phyloP scores from a whole-genome alignment of 2,113 vertebrate species.

The Sinocyclocheilus maitianheensis region DNA sequence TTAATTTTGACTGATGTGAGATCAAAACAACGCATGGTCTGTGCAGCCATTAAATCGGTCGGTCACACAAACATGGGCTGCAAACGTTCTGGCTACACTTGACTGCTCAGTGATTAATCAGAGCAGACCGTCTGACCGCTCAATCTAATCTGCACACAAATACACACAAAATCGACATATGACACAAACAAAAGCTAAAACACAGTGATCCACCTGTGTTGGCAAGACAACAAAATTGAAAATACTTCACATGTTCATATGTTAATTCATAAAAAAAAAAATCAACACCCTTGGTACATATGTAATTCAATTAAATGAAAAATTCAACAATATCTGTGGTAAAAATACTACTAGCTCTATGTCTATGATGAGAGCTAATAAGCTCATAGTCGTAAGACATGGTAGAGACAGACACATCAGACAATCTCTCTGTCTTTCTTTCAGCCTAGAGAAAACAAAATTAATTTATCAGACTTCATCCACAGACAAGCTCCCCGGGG shows the following conservation, averaged over 20 bases:
- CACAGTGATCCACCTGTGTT: background rate
- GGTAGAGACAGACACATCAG: constrained; percentile 38
- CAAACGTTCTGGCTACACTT: constrained; percentile 23
- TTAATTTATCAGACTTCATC: constrained; percentile 48
- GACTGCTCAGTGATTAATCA: constrained; percentile 30
- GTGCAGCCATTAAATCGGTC: constrained; percentile 13
- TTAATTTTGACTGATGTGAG: constrained; percentile 14
- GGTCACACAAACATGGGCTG: constrained; percentile 11
- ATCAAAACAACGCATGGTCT: constrained; percentile 9
- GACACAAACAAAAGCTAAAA: background rate
- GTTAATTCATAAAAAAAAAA: background rate
- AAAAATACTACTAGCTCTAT: background rate
- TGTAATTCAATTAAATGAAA: background rate
- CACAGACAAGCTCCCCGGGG: constrained; percentile 38
- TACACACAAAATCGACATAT: constrained; percentile 28
- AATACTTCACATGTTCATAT: background rate
- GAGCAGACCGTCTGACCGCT: constrained; percentile 31
- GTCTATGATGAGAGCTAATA: background rate
- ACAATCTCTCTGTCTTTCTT: constrained; percentile 35
- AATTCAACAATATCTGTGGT: background rate
- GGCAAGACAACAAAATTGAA: too few relatives aligned
- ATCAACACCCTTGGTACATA: background rate
- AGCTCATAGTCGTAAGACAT: background rate
- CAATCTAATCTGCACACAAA: constrained; percentile 24
- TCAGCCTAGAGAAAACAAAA: constrained; percentile 37